Conservation (phyloP, 2,888 invertebrate genomes). For the Thereva nobilitata region DNA sequence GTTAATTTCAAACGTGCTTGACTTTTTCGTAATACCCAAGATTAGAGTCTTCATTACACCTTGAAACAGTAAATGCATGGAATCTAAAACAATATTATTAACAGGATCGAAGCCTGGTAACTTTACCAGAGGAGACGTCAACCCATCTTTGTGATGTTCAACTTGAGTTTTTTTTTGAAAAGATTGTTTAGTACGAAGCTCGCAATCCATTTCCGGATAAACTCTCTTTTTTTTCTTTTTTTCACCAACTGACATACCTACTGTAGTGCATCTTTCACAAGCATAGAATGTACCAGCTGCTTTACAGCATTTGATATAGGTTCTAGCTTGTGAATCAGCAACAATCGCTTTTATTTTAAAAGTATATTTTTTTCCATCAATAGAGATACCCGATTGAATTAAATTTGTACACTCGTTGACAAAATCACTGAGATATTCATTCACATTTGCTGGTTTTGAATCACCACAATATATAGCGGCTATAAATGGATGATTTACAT, state of each 20-base stretch:
- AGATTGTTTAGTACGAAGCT: neutral
- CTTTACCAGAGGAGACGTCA: neutral
- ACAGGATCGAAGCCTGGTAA: neutral
- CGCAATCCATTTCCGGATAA: neutral
- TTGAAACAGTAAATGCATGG: neutral
- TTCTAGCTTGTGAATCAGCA: neutral
- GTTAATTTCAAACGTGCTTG: neutral
- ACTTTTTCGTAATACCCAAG: neutral
- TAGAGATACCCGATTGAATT: neutral
- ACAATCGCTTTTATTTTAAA: neutral
- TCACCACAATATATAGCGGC: neutral
- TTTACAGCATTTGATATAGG: too few species aligned
- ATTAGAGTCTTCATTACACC: slow-evolving; percentile 1
- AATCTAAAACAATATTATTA: neutral
- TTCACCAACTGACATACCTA: neutral
- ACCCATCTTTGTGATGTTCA: neutral
- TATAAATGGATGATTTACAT: neutral
- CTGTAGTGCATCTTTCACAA: neutral
- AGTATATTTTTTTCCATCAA: neutral
- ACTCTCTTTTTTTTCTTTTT: neutral
- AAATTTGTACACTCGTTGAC: neutral
- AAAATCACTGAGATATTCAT: neutral
- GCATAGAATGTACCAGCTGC: neutral
- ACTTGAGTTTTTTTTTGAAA: neutral
- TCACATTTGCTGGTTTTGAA: neutral